A percentile compares a stretch with the other conserved stretches of the same genome.
phyloP scores from a whole-genome alignment of 2,888 invertebrate genomes.

The Rhamphomyia laevipes region DNA sequence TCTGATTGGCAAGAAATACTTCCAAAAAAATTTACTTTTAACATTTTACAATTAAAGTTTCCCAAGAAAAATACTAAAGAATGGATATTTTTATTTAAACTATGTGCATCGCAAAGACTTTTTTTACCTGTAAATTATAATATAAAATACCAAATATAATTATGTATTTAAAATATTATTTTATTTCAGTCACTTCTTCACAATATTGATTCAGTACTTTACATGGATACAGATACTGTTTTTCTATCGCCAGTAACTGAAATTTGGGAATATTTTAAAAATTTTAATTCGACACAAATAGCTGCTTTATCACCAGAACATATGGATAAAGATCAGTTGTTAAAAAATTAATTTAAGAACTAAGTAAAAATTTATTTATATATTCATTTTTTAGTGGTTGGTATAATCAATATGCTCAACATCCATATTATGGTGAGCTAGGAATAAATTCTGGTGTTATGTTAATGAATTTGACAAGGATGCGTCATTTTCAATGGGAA shows the following conservation, averaged over 20 bases:
- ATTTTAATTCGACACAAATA: conserved; percentile 75
- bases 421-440: conserved; percentile 73
- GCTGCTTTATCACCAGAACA: conserved; percentile 82
- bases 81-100: conserved; percentile 85
- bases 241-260: conserved; percentile 74
- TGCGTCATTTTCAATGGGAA: conserved; percentile 78
- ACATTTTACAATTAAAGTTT: conserved; percentile 64
- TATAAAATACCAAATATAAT: background rate
- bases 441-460: conserved; percentile 95
- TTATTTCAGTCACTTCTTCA: conserved; percentile 58
- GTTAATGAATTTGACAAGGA: conserved; percentile 91
- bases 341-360: background rate
- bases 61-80: conserved; percentile 60
- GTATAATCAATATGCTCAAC: conserved; percentile 91
- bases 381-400: conserved; percentile 30
- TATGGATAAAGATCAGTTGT: conserved; percentile 63
- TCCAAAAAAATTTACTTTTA: conserved; percentile 56
- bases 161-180: conserved; percentile 3
- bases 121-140: conserved; percentile 68
- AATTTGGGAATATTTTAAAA: conserved; percentile 69
- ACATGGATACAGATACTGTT: conserved; percentile 85
- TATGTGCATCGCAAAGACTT: conserved; percentile 85
- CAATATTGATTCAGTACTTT: conserved; percentile 74
- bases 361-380: background rate
- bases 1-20: conserved; percentile 56